A percentile compares a stretch with the other conserved stretches of the same genome.
Evolutionary conservation across 2,797 vertebrate genomes (phyloP).

Genomic region (Scyliorhinus canicula): DNA sequence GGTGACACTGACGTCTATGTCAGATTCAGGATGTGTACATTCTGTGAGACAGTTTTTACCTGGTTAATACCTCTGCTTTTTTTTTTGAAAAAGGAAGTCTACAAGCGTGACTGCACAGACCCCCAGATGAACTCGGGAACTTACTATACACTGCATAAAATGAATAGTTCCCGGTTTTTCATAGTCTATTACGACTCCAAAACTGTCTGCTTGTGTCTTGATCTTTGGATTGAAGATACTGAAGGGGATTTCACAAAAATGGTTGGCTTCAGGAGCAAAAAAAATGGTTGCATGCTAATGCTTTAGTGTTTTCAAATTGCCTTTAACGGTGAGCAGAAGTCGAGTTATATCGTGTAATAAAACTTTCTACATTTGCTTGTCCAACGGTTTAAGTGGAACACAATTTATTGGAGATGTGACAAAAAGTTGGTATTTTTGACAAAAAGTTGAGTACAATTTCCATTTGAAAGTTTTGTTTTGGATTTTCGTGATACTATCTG

Average conservation of each 20-base stretch:
- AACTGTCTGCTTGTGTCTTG: not conserved
- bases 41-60: not conserved
- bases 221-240: conserved; percentile 25
- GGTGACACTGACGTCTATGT: not conserved
- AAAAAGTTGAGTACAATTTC: conserved; percentile 35
- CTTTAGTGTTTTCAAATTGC: conserved; percentile 2
- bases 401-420: not conserved
- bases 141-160: not conserved
- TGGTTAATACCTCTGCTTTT: not conserved
- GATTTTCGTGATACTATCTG: not conserved
- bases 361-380: not conserved
- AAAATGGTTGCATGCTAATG: conserved; percentile 10
- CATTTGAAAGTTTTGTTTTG: conserved; percentile 18
- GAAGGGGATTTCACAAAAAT: not conserved
- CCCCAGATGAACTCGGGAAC: not conserved
- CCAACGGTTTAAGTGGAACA: not conserved
- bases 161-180: not conserved
- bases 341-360: conserved; percentile 3
- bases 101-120: not conserved
- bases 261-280: not conserved
- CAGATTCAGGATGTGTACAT: not conserved
- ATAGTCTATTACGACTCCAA: not conserved
- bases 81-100: not conserved
- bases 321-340: not conserved
- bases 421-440: conserved; percentile 16